phyloP scores from a whole-genome alignment of 2,113 vertebrate genomes.

The Amphiprion ocellaris region DNA sequence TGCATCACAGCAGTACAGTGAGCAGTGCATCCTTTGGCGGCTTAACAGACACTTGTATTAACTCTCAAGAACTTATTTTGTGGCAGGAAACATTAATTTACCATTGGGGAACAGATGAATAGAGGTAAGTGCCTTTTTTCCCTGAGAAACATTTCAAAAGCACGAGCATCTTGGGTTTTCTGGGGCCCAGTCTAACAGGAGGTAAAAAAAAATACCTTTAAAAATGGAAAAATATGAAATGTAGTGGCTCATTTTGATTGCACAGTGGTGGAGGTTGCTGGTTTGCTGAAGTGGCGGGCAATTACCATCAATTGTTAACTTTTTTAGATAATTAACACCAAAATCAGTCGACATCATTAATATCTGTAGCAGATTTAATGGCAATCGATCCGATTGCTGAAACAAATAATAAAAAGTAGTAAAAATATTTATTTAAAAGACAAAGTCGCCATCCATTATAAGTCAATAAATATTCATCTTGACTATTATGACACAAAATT shows the following conservation, averaged over 20 bases:
- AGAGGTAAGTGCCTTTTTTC: slow-evolving; percentile 59
- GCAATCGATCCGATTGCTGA: background rate
- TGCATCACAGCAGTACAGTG: slow-evolving; percentile 48
- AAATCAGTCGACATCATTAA: too few relatives aligned
- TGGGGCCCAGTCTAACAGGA: slow-evolving; percentile 15
- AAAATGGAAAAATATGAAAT: slow-evolving; percentile 54
- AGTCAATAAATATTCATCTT: too few relatives aligned
- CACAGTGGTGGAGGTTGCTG: slow-evolving; percentile 11
- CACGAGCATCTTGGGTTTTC: slow-evolving; percentile 37
- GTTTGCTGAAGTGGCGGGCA: slow-evolving; percentile 34
- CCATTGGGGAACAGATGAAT: slow-evolving; percentile 59
- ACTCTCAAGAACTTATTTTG: slow-evolving; percentile 53
- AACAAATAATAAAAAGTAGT: too few relatives aligned
- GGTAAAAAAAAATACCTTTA: slow-evolving; percentile 27
- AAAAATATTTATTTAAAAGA: background rate
- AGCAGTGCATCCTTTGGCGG: slow-evolving; percentile 38
- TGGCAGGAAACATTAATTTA: slow-evolving; percentile 68
- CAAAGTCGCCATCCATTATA: too few relatives aligned
- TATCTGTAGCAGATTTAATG: background rate
- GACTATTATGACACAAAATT: too few relatives aligned
- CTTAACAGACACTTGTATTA: slow-evolving; percentile 40
- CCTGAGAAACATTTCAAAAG: slow-evolving; percentile 59
- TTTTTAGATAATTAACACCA: too few relatives aligned
- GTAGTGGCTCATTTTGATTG: slow-evolving; percentile 44
- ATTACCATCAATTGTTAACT: slow-evolving; percentile 23